Base-by-base conservation (phyloP, 2,888 invertebrate species). In the Arenicola marina region DNA sequence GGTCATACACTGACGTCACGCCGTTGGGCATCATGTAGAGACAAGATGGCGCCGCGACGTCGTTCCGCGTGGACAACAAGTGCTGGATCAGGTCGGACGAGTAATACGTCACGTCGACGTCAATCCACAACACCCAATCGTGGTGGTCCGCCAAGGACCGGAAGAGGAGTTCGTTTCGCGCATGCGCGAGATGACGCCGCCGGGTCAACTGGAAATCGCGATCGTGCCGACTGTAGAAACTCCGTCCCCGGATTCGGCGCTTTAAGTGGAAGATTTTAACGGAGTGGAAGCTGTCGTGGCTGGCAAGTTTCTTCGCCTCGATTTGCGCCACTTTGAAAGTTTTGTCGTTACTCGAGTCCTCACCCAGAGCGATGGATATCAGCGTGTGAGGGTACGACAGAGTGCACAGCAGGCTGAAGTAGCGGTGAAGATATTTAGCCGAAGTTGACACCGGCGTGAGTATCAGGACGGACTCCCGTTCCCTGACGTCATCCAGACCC, bases 91-190 rank as follows among this genome's bases (percentile, higher is more conserved):
- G 62, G 61, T 79, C 76, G 7, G 56, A 28, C 0, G 79, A 79
- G 15, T 77, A 57, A 31, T 67, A 62, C 1, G 67, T 62, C 4
- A 80, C 70, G 59, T 80, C 80, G 54, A 73, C 73, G 58, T 80
- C 80, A 29, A 79, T 71, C 80, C 80, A 80, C 31, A 80, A 46
- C 2, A 76, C 78, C 74, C 77, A 78, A 26, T 53, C 51, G 31
- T 69, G 63, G 28, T 71, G 67, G 3, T 73, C 58, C 45, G 65
- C 57, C 24, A 79, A 58, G n/a, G 70, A 73, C 4, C 65, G 57
- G 33, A 66, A 57, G 7, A 79, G 58, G 11, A 80, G 63, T 54
- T 66, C 61, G 58, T 80, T 80, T 4, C 80, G 66, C 1, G 77
- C 68, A 53, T 72, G 64, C 0, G 80, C 78, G 15, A 80, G 63